A percentile compares a stretch with the other conserved stretches of the same genome.
Evolutionary conservation across 2,113 vertebrate species (phyloP).

Genomic region (Euleptes europaea): DNA sequence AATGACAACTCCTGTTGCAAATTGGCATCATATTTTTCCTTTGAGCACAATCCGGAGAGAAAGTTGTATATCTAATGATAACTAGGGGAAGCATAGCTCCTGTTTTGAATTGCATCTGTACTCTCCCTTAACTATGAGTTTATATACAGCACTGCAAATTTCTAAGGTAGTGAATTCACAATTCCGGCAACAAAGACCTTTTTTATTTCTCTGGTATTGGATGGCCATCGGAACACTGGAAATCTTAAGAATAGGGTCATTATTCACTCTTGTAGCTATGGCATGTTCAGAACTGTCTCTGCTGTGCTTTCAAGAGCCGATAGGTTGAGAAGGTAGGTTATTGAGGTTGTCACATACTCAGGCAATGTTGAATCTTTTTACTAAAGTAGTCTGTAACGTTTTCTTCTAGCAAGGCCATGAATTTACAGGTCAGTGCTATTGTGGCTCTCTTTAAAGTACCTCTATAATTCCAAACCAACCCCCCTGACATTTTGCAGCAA

Average conservation of each 20-base stretch:
- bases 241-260: constrained; percentile 11
- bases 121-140: not conserved
- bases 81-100: not conserved
- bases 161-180: not conserved
- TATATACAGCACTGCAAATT: not conserved
- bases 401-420: not conserved
- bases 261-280: not conserved
- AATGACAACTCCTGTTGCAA: not conserved
- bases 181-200: not conserved
- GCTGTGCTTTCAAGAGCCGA: not conserved
- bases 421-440: fast-evolving
- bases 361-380: not conserved
- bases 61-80: not conserved
- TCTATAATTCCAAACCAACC: not conserved
- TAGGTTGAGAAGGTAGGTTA: not conserved
- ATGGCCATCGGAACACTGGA: not conserved
- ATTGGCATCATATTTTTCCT: not conserved
- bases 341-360: not conserved
- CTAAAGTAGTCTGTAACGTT: not conserved
- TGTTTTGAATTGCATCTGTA: not conserved
- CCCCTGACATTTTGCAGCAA: not conserved
- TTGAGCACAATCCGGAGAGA: not conserved
- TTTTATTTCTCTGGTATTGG: constrained; percentile 5
- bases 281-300: not conserved
- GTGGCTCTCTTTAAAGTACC: not conserved